A percentile compares a stretch with the other conserved stretches of the same genome.
Evolutionary conservation across 2,888 invertebrate genomes (phyloP).

Genomic region (Pseudanteris insignis): DNA sequence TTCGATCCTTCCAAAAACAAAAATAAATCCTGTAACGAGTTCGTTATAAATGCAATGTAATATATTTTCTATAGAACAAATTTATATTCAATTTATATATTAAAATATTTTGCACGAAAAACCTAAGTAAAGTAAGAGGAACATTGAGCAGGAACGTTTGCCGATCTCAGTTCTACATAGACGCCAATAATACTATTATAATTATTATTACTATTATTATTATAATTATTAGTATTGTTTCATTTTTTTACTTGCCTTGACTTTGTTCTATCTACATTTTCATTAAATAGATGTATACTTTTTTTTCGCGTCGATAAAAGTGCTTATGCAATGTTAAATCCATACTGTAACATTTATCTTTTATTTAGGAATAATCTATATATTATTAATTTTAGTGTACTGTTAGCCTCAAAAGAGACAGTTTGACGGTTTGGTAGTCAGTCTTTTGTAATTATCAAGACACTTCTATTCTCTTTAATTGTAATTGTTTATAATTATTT

Average conservation of each 20-base stretch:
- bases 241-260: neutral
- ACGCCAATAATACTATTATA: no score
- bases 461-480: slow-evolving; percentile 10
- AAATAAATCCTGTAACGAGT: no score
- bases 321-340: slow-evolving; percentile 31
- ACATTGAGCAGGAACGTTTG: slow-evolving; percentile 41
- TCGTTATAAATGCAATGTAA: no score
- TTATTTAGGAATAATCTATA: slow-evolving; percentile 39
- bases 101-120: no score
- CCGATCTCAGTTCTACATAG: slow-evolving; percentile 42
- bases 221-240: no score
- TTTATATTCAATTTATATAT: no score
- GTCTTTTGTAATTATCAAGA: slow-evolving; percentile 43
- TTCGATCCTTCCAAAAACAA: slow-evolving; percentile 40
- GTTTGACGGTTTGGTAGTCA: slow-evolving; percentile 48
- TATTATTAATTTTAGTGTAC: slow-evolving; percentile 31
- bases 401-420: slow-evolving; percentile 28
- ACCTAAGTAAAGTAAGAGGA: no score
- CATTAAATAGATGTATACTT: slow-evolving; percentile 1
- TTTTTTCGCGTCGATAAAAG: slow-evolving; percentile 9
- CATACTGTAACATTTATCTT: slow-evolving; percentile 41
- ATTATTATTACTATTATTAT: no score
- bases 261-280: slow-evolving; percentile 1
- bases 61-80: no score
- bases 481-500: slow-evolving; percentile 19